Evolutionary conservation across 1,140 invertebrate species (phyloP), one percentile per base, ranked within the genome.

Genomic region (Pentalonia nigronervosa): DNA sequence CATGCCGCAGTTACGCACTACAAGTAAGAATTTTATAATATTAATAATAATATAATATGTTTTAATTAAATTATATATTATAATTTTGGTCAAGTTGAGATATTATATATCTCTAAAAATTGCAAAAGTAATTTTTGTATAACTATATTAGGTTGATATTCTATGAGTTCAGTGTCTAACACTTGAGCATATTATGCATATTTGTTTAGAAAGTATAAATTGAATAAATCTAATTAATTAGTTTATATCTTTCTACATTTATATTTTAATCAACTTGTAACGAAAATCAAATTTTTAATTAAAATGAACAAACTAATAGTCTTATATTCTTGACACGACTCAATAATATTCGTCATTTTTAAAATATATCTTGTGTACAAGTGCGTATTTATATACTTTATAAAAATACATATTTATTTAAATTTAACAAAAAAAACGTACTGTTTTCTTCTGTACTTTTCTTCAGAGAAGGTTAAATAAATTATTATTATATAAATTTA

Each of bases 1-100:
- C 98, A 2, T 98, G 98, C 95, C 96, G 98, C 94, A 97, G 98
- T 20, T 98, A 98, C 95, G 98, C 98, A 2, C 97, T 98, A 96
- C 97, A 97, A 96, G 94, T 94, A 36, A 89, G 84, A 8, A 45
- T 76, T 7, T 0, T n/a, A 76, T n/a, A 7, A 23, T 41, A 41
- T 4, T 41, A 41, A 41, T 41, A 41, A 41, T 41, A 41, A 41
- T 41, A 41, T 41, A 41, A 41, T 41, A 41, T 41, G 1, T 41
- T 4, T 41, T 41, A 41, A 2, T 41, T 2, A 41, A 41, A 41
- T 41, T 41, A 41, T 41, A 20, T 34, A 17, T n/a, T 76, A n/a
- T 76, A 14, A 6, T n/a, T n/a, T 76, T n/a, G 4, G 30, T 67
- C 0, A 60, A 60, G 25, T 60, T 30, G 9, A 30, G 21, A 21